Percentiles rank a stretch among this genome's conserved stretches.
phyloP scores from a whole-genome alignment of 2,797 vertebrate genomes.

The Phataginus tetradactyla region DNA sequence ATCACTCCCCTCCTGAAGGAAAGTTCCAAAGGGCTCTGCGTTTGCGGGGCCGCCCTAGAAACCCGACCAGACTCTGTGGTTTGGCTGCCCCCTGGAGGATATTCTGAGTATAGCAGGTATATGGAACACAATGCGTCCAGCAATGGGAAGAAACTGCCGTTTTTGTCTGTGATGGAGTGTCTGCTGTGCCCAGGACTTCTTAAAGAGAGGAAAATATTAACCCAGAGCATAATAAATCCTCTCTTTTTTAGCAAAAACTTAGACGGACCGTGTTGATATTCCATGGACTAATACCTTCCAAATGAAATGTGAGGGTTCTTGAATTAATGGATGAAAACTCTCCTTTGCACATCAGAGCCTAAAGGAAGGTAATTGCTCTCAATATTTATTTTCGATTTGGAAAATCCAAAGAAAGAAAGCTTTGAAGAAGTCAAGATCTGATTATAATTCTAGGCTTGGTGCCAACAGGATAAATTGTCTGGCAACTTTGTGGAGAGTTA shows the following conservation, averaged over 20 bases:
- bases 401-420: slow-evolving; percentile 63
- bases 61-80: background rate
- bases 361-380: slow-evolving; percentile 44
- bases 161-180: slow-evolving; percentile 28
- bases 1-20: background rate
- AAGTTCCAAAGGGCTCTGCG: background rate
- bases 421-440: slow-evolving; percentile 79
- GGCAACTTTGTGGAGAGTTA: slow-evolving; percentile 46
- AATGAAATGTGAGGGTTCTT: slow-evolving; percentile 29
- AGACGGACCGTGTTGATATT: slow-evolving; percentile 12
- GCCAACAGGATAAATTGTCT: slow-evolving; percentile 63
- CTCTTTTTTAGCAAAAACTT: background rate
- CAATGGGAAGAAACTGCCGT: background rate
- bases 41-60: rapidly evolving
- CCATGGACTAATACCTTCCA: slow-evolving; percentile 58
- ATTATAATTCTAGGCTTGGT: slow-evolving; percentile 72
- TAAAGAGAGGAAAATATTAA: slow-evolving; percentile 53
- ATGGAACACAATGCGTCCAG: background rate
- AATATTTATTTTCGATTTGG: slow-evolving; percentile 71
- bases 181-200: background rate
- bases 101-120: background rate
- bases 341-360: slow-evolving; percentile 66
- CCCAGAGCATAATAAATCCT: background rate
- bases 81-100: slow-evolving; percentile 61
- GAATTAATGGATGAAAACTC: slow-evolving; percentile 65